Conservation (phyloP, 2,888 invertebrate species). For the Caenorhabditis wallacei region DNA sequence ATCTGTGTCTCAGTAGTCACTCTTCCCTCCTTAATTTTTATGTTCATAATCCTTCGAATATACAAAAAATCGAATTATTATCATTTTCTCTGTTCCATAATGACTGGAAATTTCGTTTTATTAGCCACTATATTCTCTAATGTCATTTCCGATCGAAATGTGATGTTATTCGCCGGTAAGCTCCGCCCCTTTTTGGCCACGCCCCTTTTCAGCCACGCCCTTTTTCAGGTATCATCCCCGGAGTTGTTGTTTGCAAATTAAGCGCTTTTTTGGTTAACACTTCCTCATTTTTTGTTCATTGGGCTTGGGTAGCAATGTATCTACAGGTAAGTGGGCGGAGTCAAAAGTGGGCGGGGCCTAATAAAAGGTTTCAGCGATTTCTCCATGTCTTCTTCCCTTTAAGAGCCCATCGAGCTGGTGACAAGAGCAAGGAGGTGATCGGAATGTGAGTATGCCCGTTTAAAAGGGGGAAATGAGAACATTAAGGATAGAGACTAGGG, state of each 20-base stretch:
- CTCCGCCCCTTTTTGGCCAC: not conserved
- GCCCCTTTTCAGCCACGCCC: not conserved
- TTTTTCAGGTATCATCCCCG: slow-evolving; percentile 64
- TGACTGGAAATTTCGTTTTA: slow-evolving; percentile 67
- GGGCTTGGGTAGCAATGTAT: slow-evolving; percentile 73
- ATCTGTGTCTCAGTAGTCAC: slow-evolving; percentile 54
- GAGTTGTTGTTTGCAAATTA: slow-evolving; percentile 70
- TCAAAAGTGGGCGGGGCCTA: not conserved
- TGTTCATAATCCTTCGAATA: slow-evolving; percentile 30
- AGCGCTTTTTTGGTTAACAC: slow-evolving; percentile 71
- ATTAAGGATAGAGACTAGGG: not conserved
- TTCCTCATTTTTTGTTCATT: slow-evolving; percentile 72
- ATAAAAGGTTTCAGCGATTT: slow-evolving; percentile 29
- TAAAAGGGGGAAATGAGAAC: too few species aligned
- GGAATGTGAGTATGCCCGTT: slow-evolving; percentile 23
- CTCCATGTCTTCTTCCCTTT: slow-evolving; percentile 58
- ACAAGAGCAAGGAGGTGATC: slow-evolving; percentile 49
- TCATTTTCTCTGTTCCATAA: slow-evolving; percentile 68
- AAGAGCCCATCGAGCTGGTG: slow-evolving; percentile 37
- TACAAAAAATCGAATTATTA: slow-evolving; percentile 61
- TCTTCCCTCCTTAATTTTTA: slow-evolving; percentile 43
- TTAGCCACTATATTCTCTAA: slow-evolving; percentile 61
- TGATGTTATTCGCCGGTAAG: slow-evolving; percentile 49
- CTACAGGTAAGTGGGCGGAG: slow-evolving; percentile 42
- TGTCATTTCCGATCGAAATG: slow-evolving; percentile 62